Conservation (phyloP, 92 coral and sea anemone species). For the Parazoanthus darwini region DNA sequence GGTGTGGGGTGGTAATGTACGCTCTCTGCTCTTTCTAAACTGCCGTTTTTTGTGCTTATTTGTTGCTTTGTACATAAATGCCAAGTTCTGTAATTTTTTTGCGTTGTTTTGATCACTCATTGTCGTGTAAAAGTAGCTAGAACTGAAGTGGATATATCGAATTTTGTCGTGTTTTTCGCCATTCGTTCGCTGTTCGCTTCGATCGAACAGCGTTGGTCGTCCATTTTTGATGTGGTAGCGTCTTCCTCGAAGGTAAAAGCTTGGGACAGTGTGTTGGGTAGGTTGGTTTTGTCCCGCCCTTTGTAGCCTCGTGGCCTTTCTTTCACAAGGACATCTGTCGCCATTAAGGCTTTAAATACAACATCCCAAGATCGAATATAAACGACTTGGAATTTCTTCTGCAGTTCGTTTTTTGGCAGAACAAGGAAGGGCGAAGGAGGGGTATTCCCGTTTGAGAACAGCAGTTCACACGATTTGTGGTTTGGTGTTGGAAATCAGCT, state of each 20-base stretch:
- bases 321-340: constrained; percentile 35
- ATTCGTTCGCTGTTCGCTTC: constrained; percentile 19
- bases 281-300: constrained; percentile 32
- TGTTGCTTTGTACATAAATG: constrained; percentile 32
- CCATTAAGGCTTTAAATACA: neutral
- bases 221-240: constrained; percentile 44
- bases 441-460: neutral
- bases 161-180: constrained; percentile 38
- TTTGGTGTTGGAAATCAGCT: neutral
- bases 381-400: constrained; percentile 5
- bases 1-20: constrained; percentile 47
- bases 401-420: neutral
- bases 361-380: neutral
- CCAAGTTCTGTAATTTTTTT: constrained; percentile 31
- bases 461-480: neutral
- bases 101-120: constrained; percentile 29
- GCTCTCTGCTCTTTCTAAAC: constrained; percentile 33
- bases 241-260: constrained; percentile 15
- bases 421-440: neutral
- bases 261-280: constrained; percentile 1
- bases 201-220: constrained; percentile 23
- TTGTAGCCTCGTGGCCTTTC: constrained; percentile 19
- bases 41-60: constrained; percentile 30
- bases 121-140: constrained; percentile 33
- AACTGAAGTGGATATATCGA: constrained; percentile 28